Evolutionary conservation across 2,888 invertebrate genomes (phyloP).

Genomic region (Cyclophora albipunctata): DNA sequence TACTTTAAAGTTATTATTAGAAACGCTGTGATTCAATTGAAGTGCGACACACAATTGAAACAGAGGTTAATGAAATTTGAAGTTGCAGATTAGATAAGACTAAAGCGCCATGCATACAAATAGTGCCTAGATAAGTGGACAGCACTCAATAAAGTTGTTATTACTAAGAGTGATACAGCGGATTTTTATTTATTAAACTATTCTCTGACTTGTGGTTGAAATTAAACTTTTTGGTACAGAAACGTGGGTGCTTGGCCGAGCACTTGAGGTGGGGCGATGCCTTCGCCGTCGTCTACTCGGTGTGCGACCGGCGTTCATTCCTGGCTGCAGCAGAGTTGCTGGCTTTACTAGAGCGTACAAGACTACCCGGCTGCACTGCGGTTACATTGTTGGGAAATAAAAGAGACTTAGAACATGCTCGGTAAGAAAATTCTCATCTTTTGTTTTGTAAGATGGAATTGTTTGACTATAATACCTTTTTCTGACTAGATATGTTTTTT

Average conservation of each 20-base stretch:
- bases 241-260: constrained; percentile 83
- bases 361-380: constrained; percentile 84
- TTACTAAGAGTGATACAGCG: too few species aligned
- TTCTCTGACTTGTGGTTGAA: too few species aligned
- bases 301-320: constrained; percentile 85
- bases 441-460: too few species aligned
- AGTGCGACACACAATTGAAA: not conserved
- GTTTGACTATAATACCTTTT: too few species aligned
- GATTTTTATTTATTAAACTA: too few species aligned
- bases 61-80: not conserved
- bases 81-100: not conserved
- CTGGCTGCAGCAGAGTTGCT: constrained; percentile 82
- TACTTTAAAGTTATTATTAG: not conserved
- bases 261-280: constrained; percentile 89
- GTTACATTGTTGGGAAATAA: constrained; percentile 87
- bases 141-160: too few species aligned
- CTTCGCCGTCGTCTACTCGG: constrained; percentile 87
- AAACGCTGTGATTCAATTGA: constrained; percentile 1
- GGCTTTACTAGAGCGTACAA: constrained; percentile 81
- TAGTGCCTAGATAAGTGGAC: not conserved
- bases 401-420: constrained; percentile 85
- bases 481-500: constrained; percentile 13
- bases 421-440: constrained; percentile 56
- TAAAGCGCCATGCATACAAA: not conserved
- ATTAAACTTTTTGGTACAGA: constrained; percentile 49